A percentile compares a stretch with the other conserved stretches of the same genome.
Conservation (phyloP, 2,797 vertebrate species). For the Limnodromus scolopaceus region DNA sequence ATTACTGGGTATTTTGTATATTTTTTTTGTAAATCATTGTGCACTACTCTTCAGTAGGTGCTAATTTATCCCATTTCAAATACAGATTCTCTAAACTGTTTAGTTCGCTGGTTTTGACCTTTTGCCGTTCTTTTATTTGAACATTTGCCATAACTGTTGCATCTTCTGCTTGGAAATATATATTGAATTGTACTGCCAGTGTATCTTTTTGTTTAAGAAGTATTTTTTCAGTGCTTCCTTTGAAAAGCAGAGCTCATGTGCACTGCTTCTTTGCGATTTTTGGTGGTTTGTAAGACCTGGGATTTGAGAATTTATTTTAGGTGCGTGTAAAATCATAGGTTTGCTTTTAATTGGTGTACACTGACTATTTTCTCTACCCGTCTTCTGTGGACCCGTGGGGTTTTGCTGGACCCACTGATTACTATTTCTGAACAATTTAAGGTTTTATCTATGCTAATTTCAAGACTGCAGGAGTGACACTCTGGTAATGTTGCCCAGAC, state of each 20-base stretch:
- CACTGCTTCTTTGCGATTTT: background rate
- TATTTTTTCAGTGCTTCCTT: background rate
- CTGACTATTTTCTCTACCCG: background rate
- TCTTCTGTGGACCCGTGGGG: rapidly evolving
- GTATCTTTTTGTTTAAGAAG: background rate
- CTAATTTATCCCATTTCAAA: background rate
- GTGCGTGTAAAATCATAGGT: background rate
- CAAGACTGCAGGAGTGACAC: background rate
- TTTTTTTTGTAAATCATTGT: background rate
- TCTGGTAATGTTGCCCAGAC: background rate
- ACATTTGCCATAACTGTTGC: background rate
- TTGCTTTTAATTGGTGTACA: background rate
- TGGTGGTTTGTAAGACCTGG: background rate
- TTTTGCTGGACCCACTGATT: background rate
- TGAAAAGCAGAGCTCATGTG: background rate
- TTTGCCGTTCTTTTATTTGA: background rate
- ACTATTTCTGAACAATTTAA: background rate
- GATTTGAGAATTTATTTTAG: background rate
- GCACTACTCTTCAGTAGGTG: background rate
- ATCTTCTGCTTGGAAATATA: background rate
- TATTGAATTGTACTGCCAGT: background rate
- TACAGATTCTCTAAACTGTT: background rate
- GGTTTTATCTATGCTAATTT: background rate
- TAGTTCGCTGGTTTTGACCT: background rate
- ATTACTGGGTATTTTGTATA: background rate